Percentiles rank a stretch among this genome's conserved stretches.
phyloP scores from a whole-genome alignment of 2,797 vertebrate genomes.

The Typhlichthys eigenmanni region DNA sequence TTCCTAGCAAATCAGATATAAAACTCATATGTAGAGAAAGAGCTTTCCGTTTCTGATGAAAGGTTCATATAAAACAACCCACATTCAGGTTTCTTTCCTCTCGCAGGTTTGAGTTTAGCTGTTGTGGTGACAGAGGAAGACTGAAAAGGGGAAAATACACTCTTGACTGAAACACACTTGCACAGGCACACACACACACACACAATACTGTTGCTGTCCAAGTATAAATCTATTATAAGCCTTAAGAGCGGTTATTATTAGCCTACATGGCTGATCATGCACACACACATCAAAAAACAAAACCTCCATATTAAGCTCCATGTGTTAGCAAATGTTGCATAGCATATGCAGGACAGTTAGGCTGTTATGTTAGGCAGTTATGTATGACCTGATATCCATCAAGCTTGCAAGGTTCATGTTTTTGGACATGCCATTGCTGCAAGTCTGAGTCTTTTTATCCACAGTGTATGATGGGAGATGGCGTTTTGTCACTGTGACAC shows the following conservation, averaged over 20 bases:
- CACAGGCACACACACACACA: slow-evolving; percentile 9
- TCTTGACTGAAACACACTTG: background rate
- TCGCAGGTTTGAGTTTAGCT: background rate
- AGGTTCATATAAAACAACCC: slow-evolving; percentile 8
- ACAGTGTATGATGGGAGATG: slow-evolving; percentile 11
- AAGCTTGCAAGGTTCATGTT: slow-evolving; percentile 17
- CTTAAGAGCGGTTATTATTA: slow-evolving; percentile 35
- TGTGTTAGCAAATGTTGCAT: background rate
- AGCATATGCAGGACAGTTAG: slow-evolving; percentile 46
- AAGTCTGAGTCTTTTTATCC: background rate
- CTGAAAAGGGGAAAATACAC: slow-evolving; percentile 28
- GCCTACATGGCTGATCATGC: slow-evolving; percentile 26
- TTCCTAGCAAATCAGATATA: slow-evolving; percentile 38
- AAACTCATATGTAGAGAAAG: slow-evolving; percentile 42
- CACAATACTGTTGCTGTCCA: slow-evolving; percentile 6
- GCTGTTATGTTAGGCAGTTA: slow-evolving; percentile 20
- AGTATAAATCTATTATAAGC: slow-evolving; percentile 32
- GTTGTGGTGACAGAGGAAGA: slow-evolving; percentile 8
- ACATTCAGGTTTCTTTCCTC: background rate
- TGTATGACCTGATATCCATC: slow-evolving; percentile 34
- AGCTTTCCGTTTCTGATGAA: slow-evolving; percentile 5
- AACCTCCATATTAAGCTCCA: too few relatives aligned
- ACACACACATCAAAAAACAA: background rate
- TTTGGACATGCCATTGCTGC: slow-evolving; percentile 11
- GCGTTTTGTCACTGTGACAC: slow-evolving; percentile 11